Evolutionary conservation across 2,113 vertebrate species (phyloP).

Genomic region (Pimephales promelas): DNA sequence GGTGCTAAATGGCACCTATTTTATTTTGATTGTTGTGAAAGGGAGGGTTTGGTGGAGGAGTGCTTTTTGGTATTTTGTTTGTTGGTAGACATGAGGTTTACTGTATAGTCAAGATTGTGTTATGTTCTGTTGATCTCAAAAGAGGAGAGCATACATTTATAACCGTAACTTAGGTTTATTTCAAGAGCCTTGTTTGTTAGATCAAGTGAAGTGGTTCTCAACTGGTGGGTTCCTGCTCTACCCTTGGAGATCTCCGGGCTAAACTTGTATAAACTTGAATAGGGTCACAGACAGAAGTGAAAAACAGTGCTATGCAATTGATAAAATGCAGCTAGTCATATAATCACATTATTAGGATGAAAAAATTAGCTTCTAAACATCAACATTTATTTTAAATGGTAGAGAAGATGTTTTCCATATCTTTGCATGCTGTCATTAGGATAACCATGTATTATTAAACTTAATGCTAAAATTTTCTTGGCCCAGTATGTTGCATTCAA

Average conservation of each 20-base stretch:
- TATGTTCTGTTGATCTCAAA: not conserved
- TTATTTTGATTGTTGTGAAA: not conserved
- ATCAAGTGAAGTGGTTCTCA: not conserved
- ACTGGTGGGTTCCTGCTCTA: not conserved
- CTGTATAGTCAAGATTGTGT: not conserved
- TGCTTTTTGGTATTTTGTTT: slow-evolving; percentile 18
- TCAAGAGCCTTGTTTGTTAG: slow-evolving; percentile 7
- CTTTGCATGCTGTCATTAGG: not conserved
- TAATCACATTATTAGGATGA: not conserved
- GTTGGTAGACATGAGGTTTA: not conserved
- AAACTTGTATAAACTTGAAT: not conserved
- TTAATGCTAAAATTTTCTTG: not conserved
- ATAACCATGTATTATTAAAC: not conserved
- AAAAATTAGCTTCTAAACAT: not conserved
- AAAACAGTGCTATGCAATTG: not conserved
- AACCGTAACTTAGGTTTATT: not conserved
- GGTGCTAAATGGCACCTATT: too few species aligned
- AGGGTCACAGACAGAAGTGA: not conserved
- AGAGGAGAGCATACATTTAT: slow-evolving; percentile 10
- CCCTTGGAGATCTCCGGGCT: not conserved
- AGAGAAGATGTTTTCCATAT: not conserved
- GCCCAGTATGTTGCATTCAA: not conserved
- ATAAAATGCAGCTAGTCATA: not conserved
- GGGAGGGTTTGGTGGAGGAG: not conserved
- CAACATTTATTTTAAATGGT: not conserved